phyloP scores from a whole-genome alignment of 2,888 invertebrate species.

The Andrena flavipes region DNA sequence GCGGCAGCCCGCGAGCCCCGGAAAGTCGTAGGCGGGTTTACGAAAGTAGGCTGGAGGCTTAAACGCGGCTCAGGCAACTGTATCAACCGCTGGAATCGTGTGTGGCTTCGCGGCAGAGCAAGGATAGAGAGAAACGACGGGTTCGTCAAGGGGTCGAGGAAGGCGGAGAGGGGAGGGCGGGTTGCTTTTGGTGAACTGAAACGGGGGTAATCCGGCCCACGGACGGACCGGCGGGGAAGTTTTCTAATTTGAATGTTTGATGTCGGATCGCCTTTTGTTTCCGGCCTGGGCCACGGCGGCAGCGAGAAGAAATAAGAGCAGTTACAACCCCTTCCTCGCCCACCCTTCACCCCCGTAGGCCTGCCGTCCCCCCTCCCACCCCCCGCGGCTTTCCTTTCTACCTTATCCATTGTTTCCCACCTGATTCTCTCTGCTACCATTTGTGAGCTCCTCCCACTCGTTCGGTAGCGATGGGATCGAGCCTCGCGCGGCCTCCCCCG shows the following conservation, averaged over 20 bases:
- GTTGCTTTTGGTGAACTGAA: slow-evolving; percentile 1
- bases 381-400: slow-evolving; percentile 69
- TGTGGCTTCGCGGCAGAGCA: slow-evolving; percentile 45
- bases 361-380: slow-evolving; percentile 14
- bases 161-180: neutral
- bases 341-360: neutral
- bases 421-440: slow-evolving; percentile 73
- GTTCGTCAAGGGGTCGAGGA: slow-evolving; percentile 15
- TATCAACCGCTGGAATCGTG: slow-evolving; percentile 51
- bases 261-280: slow-evolving; percentile 77
- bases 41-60: slow-evolving; percentile 56
- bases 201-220: slow-evolving; percentile 58
- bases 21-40: slow-evolving; percentile 38
- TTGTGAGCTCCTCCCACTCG: slow-evolving; percentile 69
- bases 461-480: slow-evolving; percentile 43
- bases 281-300: slow-evolving; percentile 65
- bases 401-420: slow-evolving; percentile 75
- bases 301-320: slow-evolving; percentile 73
- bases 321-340: slow-evolving; percentile 63
- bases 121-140: slow-evolving; percentile 42
- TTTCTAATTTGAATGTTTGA: slow-evolving; percentile 80
- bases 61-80: slow-evolving; percentile 39
- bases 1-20: slow-evolving; percentile 18
- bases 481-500: neutral
- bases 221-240: slow-evolving; percentile 65